phyloP scores from a whole-genome alignment of 92 coral and sea anemone species.

The Porites divaricata region DNA sequence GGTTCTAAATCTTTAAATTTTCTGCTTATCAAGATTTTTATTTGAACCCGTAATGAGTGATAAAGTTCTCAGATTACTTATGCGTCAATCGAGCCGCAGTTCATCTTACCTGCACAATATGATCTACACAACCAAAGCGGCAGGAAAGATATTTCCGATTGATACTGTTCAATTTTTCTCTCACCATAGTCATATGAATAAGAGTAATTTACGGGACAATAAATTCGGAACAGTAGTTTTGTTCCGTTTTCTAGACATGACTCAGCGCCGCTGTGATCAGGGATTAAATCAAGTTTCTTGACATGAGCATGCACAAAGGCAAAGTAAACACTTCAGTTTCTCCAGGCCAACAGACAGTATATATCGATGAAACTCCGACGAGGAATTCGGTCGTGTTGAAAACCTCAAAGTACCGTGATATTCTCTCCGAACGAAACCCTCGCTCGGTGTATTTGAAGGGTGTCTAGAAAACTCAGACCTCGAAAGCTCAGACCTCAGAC shows the following conservation, averaged over 20 bases:
- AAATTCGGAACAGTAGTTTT: not conserved
- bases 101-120: not conserved
- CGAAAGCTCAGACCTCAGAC: too few relatives aligned
- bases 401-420: not conserved
- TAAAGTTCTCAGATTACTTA: not conserved
- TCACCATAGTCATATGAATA: not conserved
- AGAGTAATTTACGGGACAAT: not conserved
- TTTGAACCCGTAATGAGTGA: not conserved
- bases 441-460: too few relatives aligned
- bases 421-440: not conserved
- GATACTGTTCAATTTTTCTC: not conserved
- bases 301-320: not conserved
- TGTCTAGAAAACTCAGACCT: too few relatives aligned
- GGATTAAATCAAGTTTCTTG: not conserved
- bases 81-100: not conserved
- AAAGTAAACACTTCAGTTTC: not conserved
- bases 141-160: not conserved
- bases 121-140: conserved; percentile 2
- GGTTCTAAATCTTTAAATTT: too few relatives aligned
- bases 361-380: not conserved
- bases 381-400: not conserved
- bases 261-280: not conserved
- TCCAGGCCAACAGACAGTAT: not conserved
- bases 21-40: not conserved
- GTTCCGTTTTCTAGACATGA: not conserved